These are phyloP conservation scores for Aplochiton taeniatus DNA, from an alignment of 2,797 vertebrate species.

Conservation along the genomic window DNA sequence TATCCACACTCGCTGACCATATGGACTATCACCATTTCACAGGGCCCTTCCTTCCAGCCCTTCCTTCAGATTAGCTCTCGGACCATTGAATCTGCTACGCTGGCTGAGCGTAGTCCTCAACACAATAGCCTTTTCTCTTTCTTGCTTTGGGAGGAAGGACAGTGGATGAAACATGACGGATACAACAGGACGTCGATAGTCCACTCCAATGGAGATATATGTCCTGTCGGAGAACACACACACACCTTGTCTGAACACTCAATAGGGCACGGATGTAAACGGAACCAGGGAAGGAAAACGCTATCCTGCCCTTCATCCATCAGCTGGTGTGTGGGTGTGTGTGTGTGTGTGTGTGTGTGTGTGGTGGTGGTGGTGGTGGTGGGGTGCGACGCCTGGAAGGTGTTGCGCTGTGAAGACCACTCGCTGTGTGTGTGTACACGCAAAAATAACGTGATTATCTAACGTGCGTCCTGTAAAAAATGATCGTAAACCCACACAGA, in stretches of 20 bases:
- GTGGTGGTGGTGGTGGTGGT: too few species aligned
- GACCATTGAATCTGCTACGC: too few species aligned
- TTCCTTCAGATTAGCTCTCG: too few species aligned
- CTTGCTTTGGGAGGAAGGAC: slow-evolving; percentile 28
- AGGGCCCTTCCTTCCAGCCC: too few species aligned
- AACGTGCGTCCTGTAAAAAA: slow-evolving; percentile 11
- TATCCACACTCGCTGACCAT: too few species aligned
- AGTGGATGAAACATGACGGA: slow-evolving; percentile 23
- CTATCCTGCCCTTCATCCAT: slow-evolving; percentile 32
- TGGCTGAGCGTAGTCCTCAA: too few species aligned
- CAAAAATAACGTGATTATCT: slow-evolving; percentile 16
- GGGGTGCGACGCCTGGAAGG: too few species aligned
- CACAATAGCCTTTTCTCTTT: slow-evolving; percentile 31
- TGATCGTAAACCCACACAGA: slow-evolving; percentile 12
- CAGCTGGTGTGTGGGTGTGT: slow-evolving; percentile 20
- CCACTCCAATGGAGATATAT: slow-evolving; percentile 55
- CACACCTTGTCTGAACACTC: slow-evolving; percentile 26
- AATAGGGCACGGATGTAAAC: slow-evolving; percentile 39
- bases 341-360: too few species aligned
- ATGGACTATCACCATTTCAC: too few species aligned
- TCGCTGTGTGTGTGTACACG: too few species aligned
- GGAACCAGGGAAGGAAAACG: slow-evolving; percentile 4
- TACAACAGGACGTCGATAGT: slow-evolving; percentile 40
- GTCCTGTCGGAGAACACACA: slow-evolving; percentile 47
- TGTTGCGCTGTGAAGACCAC: slow-evolving; percentile 12